Evolutionary conservation across 2,797 vertebrate genomes (phyloP).

Genomic region (Denticeps clupeoides): DNA sequence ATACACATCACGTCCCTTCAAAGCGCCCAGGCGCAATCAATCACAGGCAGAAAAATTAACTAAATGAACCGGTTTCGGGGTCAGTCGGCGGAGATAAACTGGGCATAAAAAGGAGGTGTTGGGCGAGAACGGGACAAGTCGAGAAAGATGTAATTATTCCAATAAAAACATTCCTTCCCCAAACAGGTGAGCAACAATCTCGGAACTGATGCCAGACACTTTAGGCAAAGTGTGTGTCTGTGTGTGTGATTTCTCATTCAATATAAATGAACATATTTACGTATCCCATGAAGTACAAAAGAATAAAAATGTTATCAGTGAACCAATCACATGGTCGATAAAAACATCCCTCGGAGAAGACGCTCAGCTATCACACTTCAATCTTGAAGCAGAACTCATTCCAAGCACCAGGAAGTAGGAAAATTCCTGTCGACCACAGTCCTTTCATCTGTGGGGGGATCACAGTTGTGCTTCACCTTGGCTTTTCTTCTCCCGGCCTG

Average conservation of each 20-base stretch:
- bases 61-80: conserved; percentile 29
- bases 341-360: too few species aligned
- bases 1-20: conserved; percentile 24
- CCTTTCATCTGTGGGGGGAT: conserved; percentile 40
- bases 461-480: conserved; percentile 18
- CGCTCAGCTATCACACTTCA: too few species aligned
- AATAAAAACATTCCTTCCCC: conserved; percentile 37
- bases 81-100: conserved; percentile 25
- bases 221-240: neutral
- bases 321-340: too few species aligned
- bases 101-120: conserved; percentile 29
- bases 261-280: too few species aligned
- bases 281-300: too few species aligned
- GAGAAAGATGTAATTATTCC: conserved; percentile 47
- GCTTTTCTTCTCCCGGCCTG: conserved; percentile 29
- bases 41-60: conserved; percentile 26
- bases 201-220: conserved; percentile 27
- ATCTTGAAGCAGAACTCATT: too few species aligned
- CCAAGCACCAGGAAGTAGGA: conserved; percentile 28
- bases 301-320: neutral
- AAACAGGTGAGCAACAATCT: conserved; percentile 32
- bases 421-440: conserved; percentile 29
- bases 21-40: conserved; percentile 21
- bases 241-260: neutral
- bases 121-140: conserved; percentile 36